These are phyloP conservation scores for Lucinisca nassula DNA, from an alignment of 2,888 invertebrate genomes.

Conservation along the genomic window DNA sequence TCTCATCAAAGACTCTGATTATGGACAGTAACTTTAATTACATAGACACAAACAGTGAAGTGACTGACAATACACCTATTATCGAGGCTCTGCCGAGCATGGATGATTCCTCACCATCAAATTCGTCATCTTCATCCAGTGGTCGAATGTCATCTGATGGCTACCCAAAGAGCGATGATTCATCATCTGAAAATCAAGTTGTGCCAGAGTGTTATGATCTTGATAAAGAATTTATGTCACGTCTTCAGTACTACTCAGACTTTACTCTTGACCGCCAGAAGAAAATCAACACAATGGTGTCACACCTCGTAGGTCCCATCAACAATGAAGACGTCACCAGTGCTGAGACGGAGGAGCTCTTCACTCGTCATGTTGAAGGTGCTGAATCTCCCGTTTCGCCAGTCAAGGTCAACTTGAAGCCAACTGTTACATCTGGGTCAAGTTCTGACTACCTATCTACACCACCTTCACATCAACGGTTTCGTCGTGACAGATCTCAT, in stretches of 20 bases:
- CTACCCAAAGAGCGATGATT: constrained; percentile 75
- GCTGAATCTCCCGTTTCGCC: constrained; percentile 68
- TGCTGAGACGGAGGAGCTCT: constrained; percentile 67
- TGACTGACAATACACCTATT: constrained; percentile 64
- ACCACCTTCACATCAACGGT: constrained; percentile 58
- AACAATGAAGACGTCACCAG: constrained; percentile 56
- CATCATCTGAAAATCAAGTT: constrained; percentile 77
- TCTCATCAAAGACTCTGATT: constrained; percentile 71
- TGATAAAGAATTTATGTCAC: constrained; percentile 80
- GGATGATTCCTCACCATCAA: constrained; percentile 63
- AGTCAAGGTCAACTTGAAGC: constrained; percentile 52
- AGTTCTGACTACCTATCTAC: constrained; percentile 68
- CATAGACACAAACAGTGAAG: constrained; percentile 65
- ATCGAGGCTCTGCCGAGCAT: constrained; percentile 67
- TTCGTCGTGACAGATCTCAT: constrained; percentile 50
- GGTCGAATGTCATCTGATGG: constrained; percentile 71
- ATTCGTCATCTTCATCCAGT: constrained; percentile 57
- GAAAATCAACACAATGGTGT: constrained; percentile 78
- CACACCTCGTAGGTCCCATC: constrained; percentile 47
- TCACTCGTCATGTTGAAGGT: constrained; percentile 76
- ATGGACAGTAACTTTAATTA: constrained; percentile 77
- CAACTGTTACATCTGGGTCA: constrained; percentile 62
- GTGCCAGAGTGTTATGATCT: constrained; percentile 76
- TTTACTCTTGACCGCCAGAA: constrained; percentile 81
- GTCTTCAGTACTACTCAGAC: constrained; percentile 83